These are phyloP conservation scores for Menura novaehollandiae DNA, from an alignment of 2,113 vertebrate species.

Conservation along the genomic window DNA sequence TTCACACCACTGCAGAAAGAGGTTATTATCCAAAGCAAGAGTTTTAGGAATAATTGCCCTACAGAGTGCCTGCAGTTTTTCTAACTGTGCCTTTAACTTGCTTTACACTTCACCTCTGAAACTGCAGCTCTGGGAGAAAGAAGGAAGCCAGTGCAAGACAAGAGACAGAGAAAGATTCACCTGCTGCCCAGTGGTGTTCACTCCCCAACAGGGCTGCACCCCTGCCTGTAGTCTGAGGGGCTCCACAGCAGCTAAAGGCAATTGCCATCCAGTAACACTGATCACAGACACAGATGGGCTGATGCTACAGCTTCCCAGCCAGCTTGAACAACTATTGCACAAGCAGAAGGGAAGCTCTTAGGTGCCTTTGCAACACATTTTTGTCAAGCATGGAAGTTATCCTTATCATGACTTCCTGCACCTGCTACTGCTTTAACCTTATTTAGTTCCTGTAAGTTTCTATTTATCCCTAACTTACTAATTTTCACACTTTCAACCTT, in stretches of 20 bases:
- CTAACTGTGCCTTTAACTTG: neutral
- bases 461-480: neutral
- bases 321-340: neutral
- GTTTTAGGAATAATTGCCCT: neutral
- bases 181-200: neutral
- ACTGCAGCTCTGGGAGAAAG: neutral
- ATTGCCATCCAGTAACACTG: neutral
- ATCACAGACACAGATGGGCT: neutral
- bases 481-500: neutral
- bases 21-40: neutral
- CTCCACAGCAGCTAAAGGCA: neutral
- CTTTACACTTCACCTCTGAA: neutral
- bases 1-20: neutral
- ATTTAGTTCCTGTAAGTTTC: neutral
- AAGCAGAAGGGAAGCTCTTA: neutral
- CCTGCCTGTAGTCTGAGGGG: neutral
- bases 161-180: neutral
- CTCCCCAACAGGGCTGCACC: neutral
- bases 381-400: neutral
- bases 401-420: neutral
- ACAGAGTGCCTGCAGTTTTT: neutral
- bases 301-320: neutral
- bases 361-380: neutral
- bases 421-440: neutral
- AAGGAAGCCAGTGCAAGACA: neutral